A percentile compares a stretch with the other conserved stretches of the same genome.
Conservation (phyloP, 2,113 vertebrate species). For the Hypanus sabinus region DNA sequence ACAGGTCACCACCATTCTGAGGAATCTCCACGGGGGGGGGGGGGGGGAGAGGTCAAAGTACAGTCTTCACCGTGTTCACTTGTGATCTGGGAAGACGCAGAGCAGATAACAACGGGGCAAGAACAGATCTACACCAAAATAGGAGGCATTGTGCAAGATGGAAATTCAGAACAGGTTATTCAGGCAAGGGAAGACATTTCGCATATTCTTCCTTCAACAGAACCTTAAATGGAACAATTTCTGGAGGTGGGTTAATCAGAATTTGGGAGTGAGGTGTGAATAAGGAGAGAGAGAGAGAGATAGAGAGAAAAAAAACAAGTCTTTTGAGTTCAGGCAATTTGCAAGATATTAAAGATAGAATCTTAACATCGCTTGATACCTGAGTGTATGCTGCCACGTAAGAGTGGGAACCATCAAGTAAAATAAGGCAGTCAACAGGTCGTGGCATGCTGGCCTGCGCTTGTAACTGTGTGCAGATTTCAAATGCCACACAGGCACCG, state of each 20-base stretch:
- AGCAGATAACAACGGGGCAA: background rate
- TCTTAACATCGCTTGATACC: conserved; percentile 55
- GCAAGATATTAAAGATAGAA: background rate
- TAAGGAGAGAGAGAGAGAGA: no score
- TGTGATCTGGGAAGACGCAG: background rate
- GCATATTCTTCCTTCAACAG: background rate
- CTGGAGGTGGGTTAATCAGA: no score
- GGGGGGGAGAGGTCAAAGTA: background rate
- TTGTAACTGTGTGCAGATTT: conserved; percentile 92
- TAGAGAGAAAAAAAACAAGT: background rate
- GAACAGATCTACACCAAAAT: background rate
- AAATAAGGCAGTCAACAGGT: conserved; percentile 71
- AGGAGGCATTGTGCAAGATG: background rate
- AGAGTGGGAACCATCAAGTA: conserved; percentile 86
- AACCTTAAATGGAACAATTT: background rate
- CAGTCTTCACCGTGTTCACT: no score
- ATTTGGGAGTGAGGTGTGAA: no score
- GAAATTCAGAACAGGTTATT: background rate
- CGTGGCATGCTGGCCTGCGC: conserved; percentile 54
- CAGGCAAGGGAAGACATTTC: background rate
- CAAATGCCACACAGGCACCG: conserved; percentile 92
- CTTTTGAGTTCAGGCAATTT: background rate
- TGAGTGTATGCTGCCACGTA: conserved; percentile 88
- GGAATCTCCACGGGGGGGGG: background rate
- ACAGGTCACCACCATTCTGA: background rate